Percentiles rank a stretch among this genome's conserved stretches.
phyloP scores from a whole-genome alignment of 2,113 vertebrate genomes.

The Antennarius striatus region DNA sequence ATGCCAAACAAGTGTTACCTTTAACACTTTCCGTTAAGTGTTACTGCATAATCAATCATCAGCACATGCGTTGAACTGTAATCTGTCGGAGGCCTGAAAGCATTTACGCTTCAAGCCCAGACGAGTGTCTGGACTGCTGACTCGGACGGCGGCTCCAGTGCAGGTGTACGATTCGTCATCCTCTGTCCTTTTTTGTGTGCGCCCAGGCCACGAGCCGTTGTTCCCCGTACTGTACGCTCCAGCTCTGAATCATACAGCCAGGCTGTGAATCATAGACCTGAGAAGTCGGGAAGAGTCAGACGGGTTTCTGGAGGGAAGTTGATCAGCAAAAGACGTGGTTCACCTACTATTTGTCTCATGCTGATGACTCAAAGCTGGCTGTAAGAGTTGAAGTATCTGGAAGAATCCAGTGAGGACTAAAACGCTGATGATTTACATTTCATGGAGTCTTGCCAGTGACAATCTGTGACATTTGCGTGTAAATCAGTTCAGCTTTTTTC shows the following conservation, averaged over 20 bases:
- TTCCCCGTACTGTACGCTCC: constrained; percentile 20
- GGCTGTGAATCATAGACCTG: constrained; percentile 57
- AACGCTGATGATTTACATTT: constrained; percentile 54
- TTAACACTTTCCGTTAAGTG: constrained; percentile 53
- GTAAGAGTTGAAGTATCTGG: constrained; percentile 49
- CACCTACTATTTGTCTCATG: neutral
- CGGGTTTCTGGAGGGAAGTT: neutral
- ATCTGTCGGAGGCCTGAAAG: constrained; percentile 9
- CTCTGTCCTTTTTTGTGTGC: constrained; percentile 45
- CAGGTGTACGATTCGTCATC: constrained; percentile 61
- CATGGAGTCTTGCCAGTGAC: constrained; percentile 28
- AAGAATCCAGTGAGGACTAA: constrained; percentile 33
- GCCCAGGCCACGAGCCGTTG: constrained; percentile 21
- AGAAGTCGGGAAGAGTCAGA: constrained; percentile 40
- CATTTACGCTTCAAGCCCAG: neutral
- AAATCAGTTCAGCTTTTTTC: constrained; percentile 23
- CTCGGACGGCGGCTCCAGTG: constrained; percentile 47
- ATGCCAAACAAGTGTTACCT: constrained; percentile 25
- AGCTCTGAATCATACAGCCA: constrained; percentile 47
- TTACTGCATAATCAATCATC: constrained; percentile 54
- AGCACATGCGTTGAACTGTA: constrained; percentile 45
- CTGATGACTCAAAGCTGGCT: constrained; percentile 51
- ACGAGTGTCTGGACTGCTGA: constrained; percentile 37
- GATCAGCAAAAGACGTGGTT: too few species aligned
- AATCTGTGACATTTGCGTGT: constrained; percentile 38